Conservation (phyloP, 2,888 invertebrate species). For the Colletes collaris region DNA sequence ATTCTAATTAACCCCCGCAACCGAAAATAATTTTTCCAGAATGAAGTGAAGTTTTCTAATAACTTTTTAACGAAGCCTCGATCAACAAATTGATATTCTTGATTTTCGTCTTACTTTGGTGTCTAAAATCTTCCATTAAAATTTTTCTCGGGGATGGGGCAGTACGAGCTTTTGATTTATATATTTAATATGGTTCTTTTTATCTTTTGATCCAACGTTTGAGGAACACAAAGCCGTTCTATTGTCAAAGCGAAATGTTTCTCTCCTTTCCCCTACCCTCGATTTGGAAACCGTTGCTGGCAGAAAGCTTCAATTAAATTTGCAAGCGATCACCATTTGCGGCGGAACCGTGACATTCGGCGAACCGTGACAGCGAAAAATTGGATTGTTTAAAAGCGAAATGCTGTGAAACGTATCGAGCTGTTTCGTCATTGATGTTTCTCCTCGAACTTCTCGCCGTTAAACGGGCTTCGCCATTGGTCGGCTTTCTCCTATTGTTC, state of each 20-base stretch:
- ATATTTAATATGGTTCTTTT: too few species aligned
- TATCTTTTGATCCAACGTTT: too few species aligned
- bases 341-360: conserved; percentile 7
- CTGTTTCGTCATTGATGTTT: background rate
- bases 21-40: too few species aligned
- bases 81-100: too few species aligned
- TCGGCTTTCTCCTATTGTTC: background rate
- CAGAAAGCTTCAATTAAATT: conserved; percentile 39
- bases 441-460: background rate
- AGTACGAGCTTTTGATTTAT: too few species aligned
- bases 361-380: conserved; percentile 9
- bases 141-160: too few species aligned
- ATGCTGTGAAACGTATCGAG: background rate
- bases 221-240: background rate
- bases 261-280: too few species aligned
- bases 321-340: conserved; percentile 35
- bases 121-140: too few species aligned
- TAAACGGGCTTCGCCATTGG: background rate
- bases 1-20: too few species aligned
- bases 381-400: conserved; percentile 30
- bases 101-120: too few species aligned
- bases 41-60: too few species aligned
- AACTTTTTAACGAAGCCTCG: too few species aligned
- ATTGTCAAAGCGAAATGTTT: background rate
- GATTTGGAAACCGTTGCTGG: background rate